These are phyloP conservation scores for Lasioglossum malachurum DNA, from an alignment of 2,888 invertebrate species.

Conservation along the genomic window DNA sequence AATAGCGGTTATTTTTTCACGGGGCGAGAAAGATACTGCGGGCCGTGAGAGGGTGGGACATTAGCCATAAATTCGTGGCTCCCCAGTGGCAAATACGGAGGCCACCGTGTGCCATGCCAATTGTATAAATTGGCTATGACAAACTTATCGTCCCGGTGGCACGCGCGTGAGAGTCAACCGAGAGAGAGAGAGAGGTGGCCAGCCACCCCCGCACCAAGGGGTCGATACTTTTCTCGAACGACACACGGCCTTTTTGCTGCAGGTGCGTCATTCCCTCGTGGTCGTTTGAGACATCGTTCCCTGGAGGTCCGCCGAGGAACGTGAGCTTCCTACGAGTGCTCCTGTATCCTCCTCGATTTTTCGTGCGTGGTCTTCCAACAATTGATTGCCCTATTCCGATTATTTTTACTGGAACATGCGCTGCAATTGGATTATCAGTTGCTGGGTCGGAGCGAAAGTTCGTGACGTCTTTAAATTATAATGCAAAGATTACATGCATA, in stretches of 20 bases:
- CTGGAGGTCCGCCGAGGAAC: constrained; percentile 77
- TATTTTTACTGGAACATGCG: neutral
- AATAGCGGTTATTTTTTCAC: constrained; percentile 60
- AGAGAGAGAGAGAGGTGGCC: neutral
- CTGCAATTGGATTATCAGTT: too few species aligned
- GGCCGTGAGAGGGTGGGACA: constrained; percentile 55
- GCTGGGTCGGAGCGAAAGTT: too few species aligned
- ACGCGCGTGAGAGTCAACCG: constrained; percentile 25
- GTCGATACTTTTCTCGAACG: constrained; percentile 71
- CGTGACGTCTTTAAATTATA: too few species aligned
- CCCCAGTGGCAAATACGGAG: constrained; percentile 81
- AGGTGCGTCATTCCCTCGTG: constrained; percentile 80
- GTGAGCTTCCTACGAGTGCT: constrained; percentile 77
- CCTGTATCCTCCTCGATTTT: constrained; percentile 77
- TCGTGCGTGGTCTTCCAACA: constrained; percentile 58
- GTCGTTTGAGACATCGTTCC: constrained; percentile 84
- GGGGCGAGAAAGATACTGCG: constrained; percentile 39
- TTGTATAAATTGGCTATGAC: constrained; percentile 85
- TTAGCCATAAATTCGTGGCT: constrained; percentile 83
- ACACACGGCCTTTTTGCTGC: constrained; percentile 64
- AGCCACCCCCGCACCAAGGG: constrained; percentile 32
- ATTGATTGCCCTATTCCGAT: neutral
- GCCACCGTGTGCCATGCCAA: constrained; percentile 74
- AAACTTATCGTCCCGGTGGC: constrained; percentile 81
- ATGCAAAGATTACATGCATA: too few species aligned